phyloP scores from a whole-genome alignment of 2,797 vertebrate genomes.

The Macropus fuliginosus region DNA sequence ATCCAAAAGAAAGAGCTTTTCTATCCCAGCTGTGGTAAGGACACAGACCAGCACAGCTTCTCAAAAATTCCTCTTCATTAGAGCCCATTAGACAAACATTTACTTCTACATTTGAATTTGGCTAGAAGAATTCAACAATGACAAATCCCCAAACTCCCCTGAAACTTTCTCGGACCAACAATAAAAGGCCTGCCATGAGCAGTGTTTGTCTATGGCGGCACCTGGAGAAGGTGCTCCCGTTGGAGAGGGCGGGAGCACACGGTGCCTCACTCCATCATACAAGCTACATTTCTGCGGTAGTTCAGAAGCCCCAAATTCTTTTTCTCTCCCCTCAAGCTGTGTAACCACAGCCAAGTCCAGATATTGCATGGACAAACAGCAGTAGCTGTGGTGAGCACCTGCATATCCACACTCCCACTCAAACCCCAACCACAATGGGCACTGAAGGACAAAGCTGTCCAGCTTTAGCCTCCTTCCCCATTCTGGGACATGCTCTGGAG shows the following conservation, averaged over 20 bases:
- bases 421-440: neutral
- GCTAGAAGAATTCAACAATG: neutral
- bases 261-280: neutral
- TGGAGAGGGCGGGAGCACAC: too few species aligned
- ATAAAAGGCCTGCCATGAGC: too few species aligned
- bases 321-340: neutral
- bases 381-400: rapidly evolving
- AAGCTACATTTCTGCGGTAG: neutral
- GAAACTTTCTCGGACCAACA: neutral
- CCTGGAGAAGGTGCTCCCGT: neutral
- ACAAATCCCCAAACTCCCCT: neutral
- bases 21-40: neutral
- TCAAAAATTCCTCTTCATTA: neutral
- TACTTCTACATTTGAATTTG: neutral
- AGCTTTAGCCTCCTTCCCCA: neutral
- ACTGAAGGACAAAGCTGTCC: neutral
- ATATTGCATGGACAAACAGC: neutral
- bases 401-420: neutral
- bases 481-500: neutral
- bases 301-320: neutral
- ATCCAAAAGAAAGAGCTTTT: neutral
- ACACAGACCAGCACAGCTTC: neutral
- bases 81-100: neutral
- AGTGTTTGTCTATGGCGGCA: too few species aligned
- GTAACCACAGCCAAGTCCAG: neutral